A percentile compares a stretch with the other conserved stretches of the same genome.
phyloP scores from a whole-genome alignment of 2,113 vertebrate species.

The Butorides virescens region DNA sequence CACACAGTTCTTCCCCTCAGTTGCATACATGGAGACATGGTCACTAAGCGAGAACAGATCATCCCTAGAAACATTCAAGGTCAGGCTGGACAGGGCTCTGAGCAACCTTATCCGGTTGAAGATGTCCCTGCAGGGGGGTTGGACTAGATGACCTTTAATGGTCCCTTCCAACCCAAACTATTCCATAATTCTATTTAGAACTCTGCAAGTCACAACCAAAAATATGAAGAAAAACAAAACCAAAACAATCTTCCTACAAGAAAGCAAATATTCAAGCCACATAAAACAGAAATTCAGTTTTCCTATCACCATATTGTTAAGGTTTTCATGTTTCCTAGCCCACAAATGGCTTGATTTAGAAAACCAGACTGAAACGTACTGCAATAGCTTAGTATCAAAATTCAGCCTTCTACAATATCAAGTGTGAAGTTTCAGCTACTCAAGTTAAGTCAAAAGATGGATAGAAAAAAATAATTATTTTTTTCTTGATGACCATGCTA shows the following conservation, averaged over 20 bases:
- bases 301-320: neutral
- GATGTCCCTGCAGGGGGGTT: neutral
- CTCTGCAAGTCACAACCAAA: neutral
- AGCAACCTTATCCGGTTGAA: neutral
- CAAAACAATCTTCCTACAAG: neutral
- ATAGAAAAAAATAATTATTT: neutral
- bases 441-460: neutral
- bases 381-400: neutral
- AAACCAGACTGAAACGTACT: neutral
- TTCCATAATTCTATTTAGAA: neutral
- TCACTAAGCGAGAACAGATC: neutral
- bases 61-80: neutral
- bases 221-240: neutral
- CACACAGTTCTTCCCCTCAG: neutral
- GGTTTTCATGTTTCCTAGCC: neutral
- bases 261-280: neutral
- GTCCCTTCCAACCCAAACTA: neutral
- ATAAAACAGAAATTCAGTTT: neutral
- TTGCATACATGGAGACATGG: rapidly evolving
- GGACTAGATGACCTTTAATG: neutral
- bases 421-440: neutral
- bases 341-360: neutral
- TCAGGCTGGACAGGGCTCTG: neutral
- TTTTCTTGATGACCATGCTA: rapidly evolving
- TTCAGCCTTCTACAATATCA: neutral